phyloP scores from a whole-genome alignment of 2,888 invertebrate species.

The Alloscopus bannaensis region DNA sequence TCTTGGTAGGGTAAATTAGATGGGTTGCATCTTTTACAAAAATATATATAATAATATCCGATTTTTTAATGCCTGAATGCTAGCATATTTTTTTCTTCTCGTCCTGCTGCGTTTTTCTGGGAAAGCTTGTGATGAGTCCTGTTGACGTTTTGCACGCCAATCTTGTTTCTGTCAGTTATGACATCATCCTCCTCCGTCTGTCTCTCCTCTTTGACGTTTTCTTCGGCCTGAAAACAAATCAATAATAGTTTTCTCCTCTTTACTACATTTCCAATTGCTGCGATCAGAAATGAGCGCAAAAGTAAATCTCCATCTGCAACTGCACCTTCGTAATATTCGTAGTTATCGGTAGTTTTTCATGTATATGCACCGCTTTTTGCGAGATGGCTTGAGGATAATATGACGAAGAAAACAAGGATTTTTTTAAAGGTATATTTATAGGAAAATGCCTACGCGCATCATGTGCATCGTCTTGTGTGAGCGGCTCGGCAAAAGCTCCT shows the following conservation, averaged over 20 bases:
- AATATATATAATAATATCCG: too few species aligned
- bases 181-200: neutral
- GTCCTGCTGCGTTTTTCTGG: neutral
- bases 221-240: conserved; percentile 31
- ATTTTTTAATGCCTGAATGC: neutral
- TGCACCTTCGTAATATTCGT: too few species aligned
- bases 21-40: too few species aligned
- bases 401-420: too few species aligned
- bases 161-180: conserved; percentile 34
- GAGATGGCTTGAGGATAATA: too few species aligned
- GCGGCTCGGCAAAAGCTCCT: neutral
- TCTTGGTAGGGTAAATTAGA: too few species aligned
- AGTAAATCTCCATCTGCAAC: conserved; percentile 9
- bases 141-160: conserved; percentile 9
- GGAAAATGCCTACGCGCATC: too few species aligned
- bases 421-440: too few species aligned
- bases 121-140: neutral
- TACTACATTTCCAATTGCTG: conserved; percentile 15
- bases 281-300: conserved; percentile 3
- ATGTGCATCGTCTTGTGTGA: neutral
- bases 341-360: too few species aligned
- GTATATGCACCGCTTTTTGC: neutral
- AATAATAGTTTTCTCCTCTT: conserved; percentile 9
- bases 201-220: conserved; percentile 18
- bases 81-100: conserved; percentile 18